Evolutionary conservation across 2,113 vertebrate genomes (phyloP).

Genomic region (Syngnathus scovelli): DNA sequence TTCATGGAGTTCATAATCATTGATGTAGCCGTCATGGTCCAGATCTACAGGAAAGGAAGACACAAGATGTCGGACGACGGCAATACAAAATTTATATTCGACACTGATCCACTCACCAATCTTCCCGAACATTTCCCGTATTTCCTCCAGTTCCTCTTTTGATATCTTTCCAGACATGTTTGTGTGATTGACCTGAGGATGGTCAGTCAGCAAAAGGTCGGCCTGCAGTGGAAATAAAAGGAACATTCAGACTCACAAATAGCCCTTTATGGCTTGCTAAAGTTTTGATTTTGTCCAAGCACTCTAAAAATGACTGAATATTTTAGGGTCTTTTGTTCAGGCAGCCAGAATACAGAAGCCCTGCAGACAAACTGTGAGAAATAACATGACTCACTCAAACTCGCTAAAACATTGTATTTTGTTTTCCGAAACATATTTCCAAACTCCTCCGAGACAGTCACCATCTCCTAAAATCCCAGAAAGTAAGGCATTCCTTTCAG

Average conservation of each 20-base stretch:
- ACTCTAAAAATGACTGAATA: neutral
- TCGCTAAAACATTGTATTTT: conserved; percentile 11
- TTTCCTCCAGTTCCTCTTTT: conserved; percentile 90
- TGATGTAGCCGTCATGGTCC: conserved; percentile 82
- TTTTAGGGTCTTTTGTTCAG: neutral
- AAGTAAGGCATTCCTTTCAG: conserved; percentile 45
- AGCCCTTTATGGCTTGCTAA: no score
- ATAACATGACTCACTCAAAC: neutral
- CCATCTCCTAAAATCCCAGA: conserved; percentile 31
- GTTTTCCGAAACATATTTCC: conserved; percentile 20
- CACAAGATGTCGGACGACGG: neutral
- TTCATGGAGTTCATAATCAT: conserved; percentile 81
- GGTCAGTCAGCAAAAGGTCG: conserved; percentile 51
- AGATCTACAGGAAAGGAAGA: conserved; percentile 72
- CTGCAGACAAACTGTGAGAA: neutral
- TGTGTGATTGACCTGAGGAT: conserved; percentile 58
- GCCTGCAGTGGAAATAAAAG: conserved; percentile 30
- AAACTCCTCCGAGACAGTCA: conserved; percentile 25
- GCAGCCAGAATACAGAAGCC: neutral
- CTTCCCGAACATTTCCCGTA: conserved; percentile 85
- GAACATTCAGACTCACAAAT: neutral
- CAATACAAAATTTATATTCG: neutral
- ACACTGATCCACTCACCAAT: conserved; percentile 77
- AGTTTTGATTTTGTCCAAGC: neutral
- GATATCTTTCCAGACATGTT: conserved; percentile 90